These are phyloP conservation scores for Drosophila tristis DNA, from an alignment of 1,140 invertebrate genomes.

Conservation along the genomic window DNA sequence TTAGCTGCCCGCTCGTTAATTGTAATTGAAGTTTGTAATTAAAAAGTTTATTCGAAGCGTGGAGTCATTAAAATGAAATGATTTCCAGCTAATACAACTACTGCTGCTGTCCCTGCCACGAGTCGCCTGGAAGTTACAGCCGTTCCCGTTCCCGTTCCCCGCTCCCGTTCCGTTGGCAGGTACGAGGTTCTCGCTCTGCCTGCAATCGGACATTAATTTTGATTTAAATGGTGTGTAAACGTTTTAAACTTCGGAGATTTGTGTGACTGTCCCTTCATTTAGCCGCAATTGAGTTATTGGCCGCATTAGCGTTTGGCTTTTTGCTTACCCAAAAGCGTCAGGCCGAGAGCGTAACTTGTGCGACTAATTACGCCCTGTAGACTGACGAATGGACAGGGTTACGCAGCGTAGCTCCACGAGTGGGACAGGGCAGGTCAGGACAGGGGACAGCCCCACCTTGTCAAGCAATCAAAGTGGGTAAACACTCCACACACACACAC, in stretches of 20 bases:
- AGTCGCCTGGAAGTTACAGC: too few relatives aligned
- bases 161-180: neutral
- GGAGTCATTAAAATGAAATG: conserved; percentile 73
- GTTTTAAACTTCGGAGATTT: conserved; percentile 63
- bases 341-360: conserved; percentile 23
- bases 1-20: conserved; percentile 63
- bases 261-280: conserved; percentile 44
- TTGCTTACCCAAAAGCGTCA: conserved; percentile 17
- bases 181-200: conserved; percentile 20
- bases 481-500: conserved; percentile 21
- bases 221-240: conserved; percentile 79
- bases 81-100: conserved; percentile 58
- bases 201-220: conserved; percentile 62
- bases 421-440: neutral
- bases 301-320: conserved; percentile 53
- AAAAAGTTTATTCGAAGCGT: conserved; percentile 76
- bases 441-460: conserved; percentile 20
- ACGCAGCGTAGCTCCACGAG: too few relatives aligned
- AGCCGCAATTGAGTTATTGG: conserved; percentile 75
- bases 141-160: too few relatives aligned
- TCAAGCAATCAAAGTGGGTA: conserved; percentile 58
- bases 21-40: conserved; percentile 82
- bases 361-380: conserved; percentile 30
- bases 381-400: conserved; percentile 34
- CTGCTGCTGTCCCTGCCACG: too few relatives aligned